Evolutionary conservation across 2,797 vertebrate species (phyloP).

Genomic region (Anas bahamensis): DNA sequence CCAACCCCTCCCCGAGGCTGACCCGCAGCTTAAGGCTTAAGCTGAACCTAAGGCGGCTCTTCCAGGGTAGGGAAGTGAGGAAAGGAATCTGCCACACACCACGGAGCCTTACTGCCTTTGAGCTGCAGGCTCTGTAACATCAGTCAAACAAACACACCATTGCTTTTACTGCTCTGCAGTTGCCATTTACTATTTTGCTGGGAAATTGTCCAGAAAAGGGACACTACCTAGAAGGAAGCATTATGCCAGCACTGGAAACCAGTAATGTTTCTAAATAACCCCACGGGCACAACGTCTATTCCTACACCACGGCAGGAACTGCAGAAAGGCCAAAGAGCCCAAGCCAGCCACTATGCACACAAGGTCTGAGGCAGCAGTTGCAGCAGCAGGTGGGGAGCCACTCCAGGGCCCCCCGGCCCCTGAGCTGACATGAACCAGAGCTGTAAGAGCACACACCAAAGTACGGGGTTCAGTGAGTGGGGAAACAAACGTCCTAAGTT

Average conservation of each 20-base stretch:
- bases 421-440: background rate
- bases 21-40: background rate
- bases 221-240: constrained; percentile 53
- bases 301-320: background rate
- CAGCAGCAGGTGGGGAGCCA: constrained; percentile 1
- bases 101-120: constrained; percentile 48
- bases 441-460: background rate
- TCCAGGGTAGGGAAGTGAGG: background rate
- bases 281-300: constrained; percentile 2
- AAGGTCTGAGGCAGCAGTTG: background rate
- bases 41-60: background rate
- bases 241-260: constrained; percentile 53
- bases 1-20: background rate
- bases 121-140: constrained; percentile 45
- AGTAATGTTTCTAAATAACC: constrained; percentile 49
- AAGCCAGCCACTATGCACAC: background rate
- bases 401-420: background rate
- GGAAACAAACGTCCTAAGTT: background rate
- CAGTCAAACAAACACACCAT: constrained; percentile 27
- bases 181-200: constrained; percentile 67
- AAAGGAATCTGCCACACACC: constrained; percentile 12
- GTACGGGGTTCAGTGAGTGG: background rate
- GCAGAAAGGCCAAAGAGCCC: background rate
- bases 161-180: constrained; percentile 41
- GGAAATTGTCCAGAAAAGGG: constrained; percentile 57